A percentile compares a stretch with the other conserved stretches of the same genome.
Evolutionary conservation across 2,888 invertebrate species (phyloP).

Genomic region (Sipunculus nudus): DNA sequence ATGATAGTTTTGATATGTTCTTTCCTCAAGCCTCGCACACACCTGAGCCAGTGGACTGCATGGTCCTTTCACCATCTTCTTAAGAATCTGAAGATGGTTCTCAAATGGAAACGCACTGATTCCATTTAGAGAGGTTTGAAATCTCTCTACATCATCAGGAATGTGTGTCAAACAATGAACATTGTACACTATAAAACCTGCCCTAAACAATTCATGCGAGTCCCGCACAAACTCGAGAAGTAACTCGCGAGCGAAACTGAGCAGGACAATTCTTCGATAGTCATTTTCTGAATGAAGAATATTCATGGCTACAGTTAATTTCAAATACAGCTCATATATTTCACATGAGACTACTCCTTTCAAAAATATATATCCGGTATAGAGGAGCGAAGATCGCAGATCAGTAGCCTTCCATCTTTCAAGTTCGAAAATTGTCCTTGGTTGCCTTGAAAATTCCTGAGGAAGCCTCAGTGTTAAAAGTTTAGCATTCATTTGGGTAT

Average conservation of each 20-base stretch:
- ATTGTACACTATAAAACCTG: constrained; percentile 25
- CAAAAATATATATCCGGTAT: constrained; percentile 44
- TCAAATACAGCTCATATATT: too few species aligned
- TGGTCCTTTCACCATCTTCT: constrained; percentile 15
- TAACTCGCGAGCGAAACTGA: too few species aligned
- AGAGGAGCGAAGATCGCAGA: constrained; percentile 46
- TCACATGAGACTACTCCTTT: too few species aligned
- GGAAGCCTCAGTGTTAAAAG: too few species aligned
- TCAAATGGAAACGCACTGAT: constrained; percentile 28
- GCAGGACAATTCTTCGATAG: too few species aligned
- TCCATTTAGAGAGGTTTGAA: constrained; percentile 19
- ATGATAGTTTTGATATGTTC: too few species aligned
- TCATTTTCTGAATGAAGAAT: too few species aligned
- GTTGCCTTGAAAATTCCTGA: constrained; percentile 43
- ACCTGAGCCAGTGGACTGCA: constrained; percentile 21
- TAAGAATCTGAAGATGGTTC: constrained; percentile 19
- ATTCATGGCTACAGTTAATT: too few species aligned
- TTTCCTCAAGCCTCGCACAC: too few species aligned
- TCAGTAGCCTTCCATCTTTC: constrained; percentile 52
- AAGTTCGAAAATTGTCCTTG: constrained; percentile 36
- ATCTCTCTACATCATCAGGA: constrained; percentile 11
- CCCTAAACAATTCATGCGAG: constrained; percentile 9
- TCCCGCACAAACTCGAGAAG: constrained; percentile 10
- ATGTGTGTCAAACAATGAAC: constrained; percentile 25
- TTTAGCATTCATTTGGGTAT: too few species aligned